A percentile compares a stretch with the other conserved stretches of the same genome.
phyloP scores from a whole-genome alignment of 2,113 vertebrate genomes.

The Lepus europaeus region DNA sequence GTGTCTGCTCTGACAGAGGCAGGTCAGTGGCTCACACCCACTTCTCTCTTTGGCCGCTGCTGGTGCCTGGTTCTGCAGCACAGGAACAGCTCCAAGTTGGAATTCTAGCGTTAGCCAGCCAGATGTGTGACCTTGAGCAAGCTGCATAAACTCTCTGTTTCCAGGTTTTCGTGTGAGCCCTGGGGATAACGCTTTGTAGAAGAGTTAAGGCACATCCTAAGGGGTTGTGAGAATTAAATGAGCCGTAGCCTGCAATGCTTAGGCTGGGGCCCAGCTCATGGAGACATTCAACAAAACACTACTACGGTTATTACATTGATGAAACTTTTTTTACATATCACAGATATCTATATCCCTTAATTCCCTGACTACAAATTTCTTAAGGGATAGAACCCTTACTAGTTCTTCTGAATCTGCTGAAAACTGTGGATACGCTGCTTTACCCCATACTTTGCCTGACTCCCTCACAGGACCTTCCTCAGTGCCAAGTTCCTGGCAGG shows the following conservation, averaged over 20 bases:
- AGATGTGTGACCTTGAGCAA: background rate
- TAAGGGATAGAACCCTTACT: background rate
- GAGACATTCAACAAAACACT: background rate
- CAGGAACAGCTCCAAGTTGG: background rate
- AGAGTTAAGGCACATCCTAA: background rate
- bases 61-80: background rate
- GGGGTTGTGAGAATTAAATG: background rate
- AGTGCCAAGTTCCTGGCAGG: conserved; percentile 2
- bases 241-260: background rate
- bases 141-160: background rate
- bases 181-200: background rate
- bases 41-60: background rate
- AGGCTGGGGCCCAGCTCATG: background rate
- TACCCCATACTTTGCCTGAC: background rate
- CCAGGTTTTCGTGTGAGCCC: background rate
- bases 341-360: background rate
- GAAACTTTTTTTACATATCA: background rate
- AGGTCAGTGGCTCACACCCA: background rate
- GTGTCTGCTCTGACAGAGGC: conserved; percentile 17
- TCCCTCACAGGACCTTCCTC: background rate
- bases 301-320: background rate
- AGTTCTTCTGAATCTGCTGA: background rate
- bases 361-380: background rate
- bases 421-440: background rate
- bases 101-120: background rate